A percentile compares a stretch with the other conserved stretches of the same genome.
phyloP scores from a whole-genome alignment of 2,797 vertebrate genomes.

The Rhynchonycteris naso region DNA sequence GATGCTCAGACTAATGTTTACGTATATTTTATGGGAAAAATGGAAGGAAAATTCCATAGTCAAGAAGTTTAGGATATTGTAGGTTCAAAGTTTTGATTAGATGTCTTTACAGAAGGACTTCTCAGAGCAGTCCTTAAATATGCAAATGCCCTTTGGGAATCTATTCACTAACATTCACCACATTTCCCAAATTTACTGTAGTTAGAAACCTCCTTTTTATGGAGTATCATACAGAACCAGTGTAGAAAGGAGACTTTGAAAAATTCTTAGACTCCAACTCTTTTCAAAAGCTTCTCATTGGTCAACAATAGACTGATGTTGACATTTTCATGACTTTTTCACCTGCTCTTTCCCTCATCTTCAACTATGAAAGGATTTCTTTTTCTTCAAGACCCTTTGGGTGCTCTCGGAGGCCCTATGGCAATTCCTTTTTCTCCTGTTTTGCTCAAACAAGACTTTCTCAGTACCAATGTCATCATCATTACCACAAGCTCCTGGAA shows the following conservation, averaged over 20 bases:
- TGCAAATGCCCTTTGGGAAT: not conserved
- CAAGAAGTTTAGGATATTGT: slow-evolving; percentile 36
- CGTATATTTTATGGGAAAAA: slow-evolving; percentile 1
- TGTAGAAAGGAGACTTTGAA: not conserved
- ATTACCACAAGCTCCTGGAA: not conserved
- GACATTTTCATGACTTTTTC: not conserved
- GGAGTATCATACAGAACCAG: not conserved
- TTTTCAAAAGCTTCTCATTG: not conserved
- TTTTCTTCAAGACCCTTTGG: not conserved
- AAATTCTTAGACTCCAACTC: not conserved
- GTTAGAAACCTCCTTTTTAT: not conserved
- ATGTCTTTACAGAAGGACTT: slow-evolving; percentile 32
- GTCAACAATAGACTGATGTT: not conserved
- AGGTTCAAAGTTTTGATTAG: slow-evolving; percentile 48
- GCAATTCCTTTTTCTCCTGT: not conserved
- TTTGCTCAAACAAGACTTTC: not conserved
- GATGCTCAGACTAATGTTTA: not conserved
- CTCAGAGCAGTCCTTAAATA: slow-evolving; percentile 11
- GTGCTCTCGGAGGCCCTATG: not conserved
- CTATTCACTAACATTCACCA: slow-evolving; percentile 2
- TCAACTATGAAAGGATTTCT: not conserved
- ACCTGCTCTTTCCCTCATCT: not conserved
- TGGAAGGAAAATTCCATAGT: not conserved
- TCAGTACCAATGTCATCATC: not conserved
- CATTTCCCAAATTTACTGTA: slow-evolving; percentile 43